Conservation (phyloP, 2,888 invertebrate genomes). For the Chromoteleia sp. region DNA sequence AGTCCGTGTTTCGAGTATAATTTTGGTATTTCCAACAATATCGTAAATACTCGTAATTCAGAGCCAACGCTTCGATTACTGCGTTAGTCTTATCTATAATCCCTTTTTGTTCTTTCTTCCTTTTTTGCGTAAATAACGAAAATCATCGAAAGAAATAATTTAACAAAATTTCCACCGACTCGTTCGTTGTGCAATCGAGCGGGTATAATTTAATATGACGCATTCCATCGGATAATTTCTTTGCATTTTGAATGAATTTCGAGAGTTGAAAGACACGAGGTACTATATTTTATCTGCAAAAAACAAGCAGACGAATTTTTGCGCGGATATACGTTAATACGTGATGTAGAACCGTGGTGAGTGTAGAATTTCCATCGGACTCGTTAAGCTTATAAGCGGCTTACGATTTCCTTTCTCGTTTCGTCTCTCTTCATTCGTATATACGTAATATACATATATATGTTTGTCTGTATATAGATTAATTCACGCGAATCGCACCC, state of each 20-base stretch:
- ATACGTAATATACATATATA: conserved; percentile 39
- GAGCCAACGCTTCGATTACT: background rate
- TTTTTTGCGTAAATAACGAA: background rate
- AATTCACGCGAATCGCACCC: conserved; percentile 27
- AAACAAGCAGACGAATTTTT: conserved; percentile 61
- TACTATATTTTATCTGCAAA: conserved; percentile 50
- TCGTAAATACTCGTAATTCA: background rate
- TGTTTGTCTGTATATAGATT: conserved; percentile 23
- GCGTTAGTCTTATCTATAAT: background rate
- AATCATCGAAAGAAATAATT: background rate
- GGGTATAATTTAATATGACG: background rate
- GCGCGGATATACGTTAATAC: conserved; percentile 58
- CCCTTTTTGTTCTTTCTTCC: background rate
- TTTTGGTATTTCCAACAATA: background rate
- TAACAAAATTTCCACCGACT: background rate
- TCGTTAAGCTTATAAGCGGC: conserved; percentile 83
- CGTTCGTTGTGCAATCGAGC: background rate
- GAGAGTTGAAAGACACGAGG: conserved; percentile 1
- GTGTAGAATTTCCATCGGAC: conserved; percentile 81
- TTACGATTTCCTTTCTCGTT: conserved; percentile 79
- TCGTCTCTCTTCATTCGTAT: conserved; percentile 33
- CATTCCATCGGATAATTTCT: conserved; percentile 30
- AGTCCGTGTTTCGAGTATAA: background rate
- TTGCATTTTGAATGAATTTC: conserved; percentile 22
- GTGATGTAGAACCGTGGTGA: conserved; percentile 71